Conservation (phyloP, 2,113 vertebrate species). For the Hippocampus comes region DNA sequence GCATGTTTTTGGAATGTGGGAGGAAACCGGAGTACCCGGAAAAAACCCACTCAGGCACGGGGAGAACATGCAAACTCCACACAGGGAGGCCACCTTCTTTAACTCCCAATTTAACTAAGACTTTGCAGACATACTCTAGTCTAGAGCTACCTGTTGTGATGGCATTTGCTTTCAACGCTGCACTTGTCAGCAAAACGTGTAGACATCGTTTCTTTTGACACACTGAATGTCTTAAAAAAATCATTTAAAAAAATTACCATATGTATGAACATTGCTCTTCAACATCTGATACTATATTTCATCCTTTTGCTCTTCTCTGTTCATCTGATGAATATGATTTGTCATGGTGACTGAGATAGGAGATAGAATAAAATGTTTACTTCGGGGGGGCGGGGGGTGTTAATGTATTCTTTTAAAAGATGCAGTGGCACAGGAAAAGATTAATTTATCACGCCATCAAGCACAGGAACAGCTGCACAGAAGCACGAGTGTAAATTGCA, state of each 20-base stretch:
- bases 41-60: no score
- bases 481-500: slow-evolving; percentile 78
- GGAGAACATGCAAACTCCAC: no score
- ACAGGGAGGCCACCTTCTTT: no score
- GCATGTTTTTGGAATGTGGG: no score
- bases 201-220: neutral
- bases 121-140: no score
- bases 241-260: no score
- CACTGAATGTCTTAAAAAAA: neutral
- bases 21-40: no score
- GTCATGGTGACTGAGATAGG: slow-evolving; percentile 73
- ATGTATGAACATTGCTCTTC: slow-evolving; percentile 17
- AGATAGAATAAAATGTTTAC: slow-evolving; percentile 75
- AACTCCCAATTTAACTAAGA: no score
- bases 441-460: slow-evolving; percentile 83
- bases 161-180: neutral
- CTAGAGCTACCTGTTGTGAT: neutral
- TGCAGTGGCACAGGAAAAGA: slow-evolving; percentile 78
- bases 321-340: slow-evolving; percentile 76
- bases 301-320: slow-evolving; percentile 46
- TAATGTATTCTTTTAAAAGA: slow-evolving; percentile 80
- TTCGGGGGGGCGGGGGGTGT: slow-evolving; percentile 61
- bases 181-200: neutral
- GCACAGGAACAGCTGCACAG: slow-evolving; percentile 77
- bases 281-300: slow-evolving; percentile 41